Percentiles rank a stretch among this genome's conserved stretches.
Conservation (phyloP, 2,113 vertebrate genomes). For the Rostratula benghalensis region DNA sequence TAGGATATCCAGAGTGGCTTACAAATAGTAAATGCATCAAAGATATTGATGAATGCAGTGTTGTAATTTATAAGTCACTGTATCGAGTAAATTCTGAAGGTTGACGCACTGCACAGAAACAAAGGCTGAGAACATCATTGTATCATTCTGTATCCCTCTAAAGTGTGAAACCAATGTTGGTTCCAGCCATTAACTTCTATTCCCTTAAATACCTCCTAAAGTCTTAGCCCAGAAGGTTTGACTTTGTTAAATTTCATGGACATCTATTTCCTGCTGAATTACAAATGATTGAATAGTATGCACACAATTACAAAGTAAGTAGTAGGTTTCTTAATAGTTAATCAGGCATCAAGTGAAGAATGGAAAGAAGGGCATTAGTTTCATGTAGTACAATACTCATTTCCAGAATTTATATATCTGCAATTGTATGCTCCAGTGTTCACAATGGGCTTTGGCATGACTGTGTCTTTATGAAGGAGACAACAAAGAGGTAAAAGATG, state of each 20-base stretch:
- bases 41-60: background rate
- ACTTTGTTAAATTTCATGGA: background rate
- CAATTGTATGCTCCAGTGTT: background rate
- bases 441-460: background rate
- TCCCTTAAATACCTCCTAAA: background rate
- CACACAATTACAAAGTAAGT: background rate
- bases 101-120: background rate
- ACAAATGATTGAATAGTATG: background rate
- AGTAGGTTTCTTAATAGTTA: background rate
- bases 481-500: background rate
- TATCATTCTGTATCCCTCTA: slow-evolving; percentile 16
- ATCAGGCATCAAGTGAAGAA: background rate
- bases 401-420: background rate
- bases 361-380: background rate
- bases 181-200: background rate
- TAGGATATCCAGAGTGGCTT: background rate
- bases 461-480: background rate
- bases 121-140: background rate
- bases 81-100: background rate
- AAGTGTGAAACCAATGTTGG: slow-evolving; percentile 11
- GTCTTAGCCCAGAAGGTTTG: background rate
- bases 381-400: background rate
- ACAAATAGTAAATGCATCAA: background rate
- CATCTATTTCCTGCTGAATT: background rate
- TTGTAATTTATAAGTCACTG: background rate